Evolutionary conservation across 2,888 invertebrate species (phyloP).

Genomic region (Taphrorychus bicolor): DNA sequence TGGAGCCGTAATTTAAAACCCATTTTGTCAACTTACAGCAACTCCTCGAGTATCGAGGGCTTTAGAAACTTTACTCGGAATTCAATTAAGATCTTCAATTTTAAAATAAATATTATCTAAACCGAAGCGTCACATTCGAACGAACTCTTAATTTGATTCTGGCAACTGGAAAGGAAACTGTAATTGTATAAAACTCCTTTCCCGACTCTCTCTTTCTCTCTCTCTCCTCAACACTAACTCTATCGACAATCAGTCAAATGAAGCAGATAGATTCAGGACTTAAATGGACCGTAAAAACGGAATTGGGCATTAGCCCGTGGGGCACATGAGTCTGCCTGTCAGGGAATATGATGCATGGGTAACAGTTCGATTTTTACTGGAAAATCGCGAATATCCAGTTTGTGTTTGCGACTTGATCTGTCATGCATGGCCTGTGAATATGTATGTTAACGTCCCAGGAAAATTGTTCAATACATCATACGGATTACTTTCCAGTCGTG

Average conservation of each 20-base stretch:
- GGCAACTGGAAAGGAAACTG: neutral
- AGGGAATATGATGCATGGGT: neutral
- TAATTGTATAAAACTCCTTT: neutral
- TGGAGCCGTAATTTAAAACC: neutral
- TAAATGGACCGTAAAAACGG: conserved; percentile 11
- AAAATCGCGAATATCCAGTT: neutral
- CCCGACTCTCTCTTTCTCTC: neutral
- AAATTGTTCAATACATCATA: no score
- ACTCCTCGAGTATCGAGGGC: conserved; percentile 2
- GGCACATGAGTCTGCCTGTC: conserved; percentile 1
- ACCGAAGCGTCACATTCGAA: neutral
- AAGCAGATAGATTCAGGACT: conserved; percentile 2
- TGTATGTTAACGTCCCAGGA: no score
- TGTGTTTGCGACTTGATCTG: neutral
- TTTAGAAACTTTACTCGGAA: conserved; percentile 20
- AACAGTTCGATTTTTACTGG: neutral
- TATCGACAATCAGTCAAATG: conserved; percentile 6
- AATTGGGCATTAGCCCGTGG: neutral
- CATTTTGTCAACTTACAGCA: neutral
- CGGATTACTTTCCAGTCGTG: no score
- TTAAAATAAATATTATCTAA: conserved; percentile 12
- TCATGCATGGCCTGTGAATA: neutral
- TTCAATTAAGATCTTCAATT: conserved; percentile 23
- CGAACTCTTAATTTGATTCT: neutral
- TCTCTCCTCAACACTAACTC: neutral